Evolutionary conservation across 1,140 invertebrate species (phyloP), one percentile per base, ranked within the genome.

Genomic region (Steinernema khuongi): DNA sequence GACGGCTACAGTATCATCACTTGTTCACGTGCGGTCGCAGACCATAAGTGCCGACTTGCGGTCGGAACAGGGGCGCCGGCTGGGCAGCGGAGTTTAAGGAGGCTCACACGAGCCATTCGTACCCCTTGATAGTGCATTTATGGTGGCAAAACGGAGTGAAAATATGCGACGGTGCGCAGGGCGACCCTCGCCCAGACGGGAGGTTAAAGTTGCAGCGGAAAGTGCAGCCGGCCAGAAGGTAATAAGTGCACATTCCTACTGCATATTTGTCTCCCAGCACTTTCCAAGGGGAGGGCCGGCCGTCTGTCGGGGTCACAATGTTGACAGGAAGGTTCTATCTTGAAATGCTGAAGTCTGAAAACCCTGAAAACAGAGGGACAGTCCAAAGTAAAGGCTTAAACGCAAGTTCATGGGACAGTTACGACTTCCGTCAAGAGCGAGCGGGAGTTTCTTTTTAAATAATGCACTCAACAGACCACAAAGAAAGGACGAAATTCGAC

Each of bases 41-140:
- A n/a, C n/a, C n/a, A n/a, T n/a, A n/a, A 41, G 36, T 41, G 36
- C 36, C 36, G 36, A 41, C n/a, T 22, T 11, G 14, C 50, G 19
- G 26, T 60, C 50, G 50, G 50, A 60, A 60, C 14, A 14, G 50
- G 7, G 11, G 26, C 50, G 50, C 26, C 26, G 11, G 4, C 50
- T 7, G 19, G 14, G 26, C 7, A 41, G n/a, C n/a, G 50, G 50
- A 60, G 50, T 60, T 60, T 26, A 22, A n/a, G n/a, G n/a, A n/a
- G n/a, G n/a, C n/a, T 2, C 50, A 60, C 14, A 60, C 50, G 50
- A 4, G 50, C 50, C 4, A 4, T 7, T 22, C 50, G 50, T 60
- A 22, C 19, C 50, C 14, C 50, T 60, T 60, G 50, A 60, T 60
- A 60, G 50, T 60, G 50, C 50, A 11, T 60, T 60, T 60, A 60